These are phyloP conservation scores for Luperina nickerlii DNA, from an alignment of 2,888 invertebrate genomes.

Conservation along the genomic window DNA sequence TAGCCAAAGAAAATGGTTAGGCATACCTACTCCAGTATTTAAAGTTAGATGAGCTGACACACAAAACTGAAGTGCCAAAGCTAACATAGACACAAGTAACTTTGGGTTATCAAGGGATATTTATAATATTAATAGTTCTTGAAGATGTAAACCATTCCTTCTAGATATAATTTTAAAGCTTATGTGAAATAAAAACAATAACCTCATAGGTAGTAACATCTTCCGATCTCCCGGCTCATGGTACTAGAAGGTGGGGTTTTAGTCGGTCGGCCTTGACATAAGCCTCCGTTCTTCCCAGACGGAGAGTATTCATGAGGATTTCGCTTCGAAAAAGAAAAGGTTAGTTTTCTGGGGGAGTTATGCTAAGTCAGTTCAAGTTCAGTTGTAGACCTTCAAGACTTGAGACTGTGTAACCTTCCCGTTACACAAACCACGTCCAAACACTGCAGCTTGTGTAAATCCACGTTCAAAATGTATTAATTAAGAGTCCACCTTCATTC, in stretches of 20 bases:
- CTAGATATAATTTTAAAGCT: background rate
- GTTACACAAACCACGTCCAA: background rate
- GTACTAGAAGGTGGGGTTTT: too few species aligned
- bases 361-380: background rate
- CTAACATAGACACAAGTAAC: background rate
- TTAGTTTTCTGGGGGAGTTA: background rate
- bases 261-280: too few species aligned
- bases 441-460: background rate
- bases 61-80: too few species aligned
- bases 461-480: conserved; percentile 47
- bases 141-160: background rate
- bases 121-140: background rate
- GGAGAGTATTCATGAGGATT: too few species aligned
- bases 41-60: background rate
- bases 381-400: background rate
- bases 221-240: too few species aligned
- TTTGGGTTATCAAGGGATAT: background rate
- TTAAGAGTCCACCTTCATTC: conserved; percentile 51
- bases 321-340: too few species aligned
- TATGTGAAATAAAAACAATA: background rate
- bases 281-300: too few species aligned
- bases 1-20: background rate
- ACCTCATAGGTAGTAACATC: background rate
- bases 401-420: background rate
- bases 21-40: too few species aligned